Conservation (phyloP, 2,888 invertebrate species). For the Ariolimax columbianus region DNA sequence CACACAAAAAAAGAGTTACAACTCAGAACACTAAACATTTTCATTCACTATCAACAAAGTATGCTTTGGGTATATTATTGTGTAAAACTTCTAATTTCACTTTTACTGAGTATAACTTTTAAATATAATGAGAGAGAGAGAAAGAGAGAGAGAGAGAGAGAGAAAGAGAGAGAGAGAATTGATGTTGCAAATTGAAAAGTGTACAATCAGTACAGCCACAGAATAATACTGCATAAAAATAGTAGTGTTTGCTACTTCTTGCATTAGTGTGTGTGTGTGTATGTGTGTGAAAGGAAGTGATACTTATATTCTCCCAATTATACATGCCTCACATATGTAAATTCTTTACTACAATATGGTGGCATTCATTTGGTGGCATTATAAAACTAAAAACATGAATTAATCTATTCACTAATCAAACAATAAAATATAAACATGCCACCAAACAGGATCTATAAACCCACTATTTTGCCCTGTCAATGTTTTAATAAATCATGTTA, state of each 20-base stretch:
- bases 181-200: no score
- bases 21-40: slow-evolving; percentile 3
- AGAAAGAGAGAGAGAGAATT: not conserved
- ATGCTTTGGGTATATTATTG: slow-evolving; percentile 14
- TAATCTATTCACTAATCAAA: not conserved
- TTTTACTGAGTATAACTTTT: not conserved
- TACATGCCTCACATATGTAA: not conserved
- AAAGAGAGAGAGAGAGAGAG: not conserved
- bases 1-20: not conserved
- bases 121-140: not conserved
- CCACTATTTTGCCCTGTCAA: not conserved
- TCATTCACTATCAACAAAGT: not conserved
- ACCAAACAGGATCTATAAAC: not conserved
- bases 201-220: no score
- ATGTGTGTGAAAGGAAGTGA: not conserved
- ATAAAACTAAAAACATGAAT: not conserved
- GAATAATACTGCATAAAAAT: not conserved
- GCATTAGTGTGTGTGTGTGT: no score
- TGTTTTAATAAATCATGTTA: not conserved
- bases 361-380: no score
- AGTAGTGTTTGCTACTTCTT: not conserved
- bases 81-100: not conserved
- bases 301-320: no score
- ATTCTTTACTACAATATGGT: not conserved
- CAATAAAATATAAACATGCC: not conserved